Base-by-base conservation (phyloP, 2,888 invertebrate species). In the Melikaiella ostensackeni region DNA sequence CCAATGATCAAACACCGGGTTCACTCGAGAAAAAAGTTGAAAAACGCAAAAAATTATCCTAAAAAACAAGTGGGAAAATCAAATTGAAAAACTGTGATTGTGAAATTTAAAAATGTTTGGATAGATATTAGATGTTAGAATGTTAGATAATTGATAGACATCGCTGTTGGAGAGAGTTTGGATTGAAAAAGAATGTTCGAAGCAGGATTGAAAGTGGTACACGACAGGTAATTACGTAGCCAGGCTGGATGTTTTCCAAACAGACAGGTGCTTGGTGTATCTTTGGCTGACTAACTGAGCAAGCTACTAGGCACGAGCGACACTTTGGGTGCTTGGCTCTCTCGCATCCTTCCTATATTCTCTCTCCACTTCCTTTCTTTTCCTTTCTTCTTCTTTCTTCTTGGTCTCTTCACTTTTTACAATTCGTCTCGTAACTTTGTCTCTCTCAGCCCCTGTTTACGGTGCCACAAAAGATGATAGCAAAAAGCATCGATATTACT, bases 151-250 rank as follows among this genome's bases (percentile, higher is more conserved):
- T 70, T 46, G 50, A 70, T 50, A 70, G 70, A 50, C 70, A 50
- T 70, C 70, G 70, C 70, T 50, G 70, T 80, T 46, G 66, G 62
- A 77, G 33, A 70, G 74, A 74, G 70, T 77, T 57, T 57, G 66
- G 75, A 77, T 77, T 50, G 75, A 80, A 82, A 75, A 74, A 77
- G 81, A 78, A 76, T 77, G 61, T 76, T 78, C 77, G 63, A 33
- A 64, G 78, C 62, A 73, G 77, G 80, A 75, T 79, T 81, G 80
- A 75, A 81, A 81, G 63, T 70, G 75, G 59, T 59, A 27, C 59
- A 78, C 76, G 81, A 82, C 81, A 75, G 79, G 77, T 79, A 83
- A 83, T 83, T 83, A 83, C 77, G 78, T 74, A 66, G 64, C 74
- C 30, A 70, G 70, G n/a, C 50, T 70, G 70, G 70, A 70, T 27